Percentiles rank a stretch among this genome's conserved stretches.
Conservation (phyloP, 2,113 vertebrate species). For the Ceratotherium simum region DNA sequence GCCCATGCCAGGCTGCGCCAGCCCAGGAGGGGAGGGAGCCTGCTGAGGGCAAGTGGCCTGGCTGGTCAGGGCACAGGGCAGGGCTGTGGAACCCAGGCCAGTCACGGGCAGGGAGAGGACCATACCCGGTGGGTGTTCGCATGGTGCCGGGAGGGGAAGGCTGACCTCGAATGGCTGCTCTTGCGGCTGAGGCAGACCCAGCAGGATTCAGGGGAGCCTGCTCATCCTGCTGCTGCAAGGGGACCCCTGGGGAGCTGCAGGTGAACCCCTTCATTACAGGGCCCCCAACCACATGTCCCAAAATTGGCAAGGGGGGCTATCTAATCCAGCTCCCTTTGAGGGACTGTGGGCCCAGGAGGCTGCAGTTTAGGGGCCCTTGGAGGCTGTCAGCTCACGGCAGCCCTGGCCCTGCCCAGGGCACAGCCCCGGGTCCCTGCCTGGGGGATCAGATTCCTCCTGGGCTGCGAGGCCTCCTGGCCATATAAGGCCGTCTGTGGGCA, state of each 20-base stretch:
- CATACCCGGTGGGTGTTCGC: not conserved
- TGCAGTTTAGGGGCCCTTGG: not conserved
- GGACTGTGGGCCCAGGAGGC: not conserved
- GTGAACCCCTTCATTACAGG: not conserved
- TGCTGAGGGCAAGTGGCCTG: not conserved
- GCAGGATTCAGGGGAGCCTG: no score
- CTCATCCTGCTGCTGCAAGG: fast-evolving
- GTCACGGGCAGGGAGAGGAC: not conserved
- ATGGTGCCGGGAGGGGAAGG: fast-evolving
- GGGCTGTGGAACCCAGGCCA: not conserved
- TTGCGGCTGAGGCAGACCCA: not conserved
- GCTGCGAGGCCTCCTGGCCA: constrained; percentile 70
- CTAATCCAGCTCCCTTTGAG: not conserved
- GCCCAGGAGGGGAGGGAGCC: not conserved
- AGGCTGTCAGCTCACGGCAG: not conserved
- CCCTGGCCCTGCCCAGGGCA: no score
- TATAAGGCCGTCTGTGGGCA: constrained; percentile 80
- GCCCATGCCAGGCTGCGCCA: not conserved
- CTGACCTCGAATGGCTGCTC: fast-evolving
- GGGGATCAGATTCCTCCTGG: constrained; percentile 59
- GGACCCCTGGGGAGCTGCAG: not conserved
- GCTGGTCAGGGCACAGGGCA: not conserved
- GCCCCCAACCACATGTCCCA: not conserved
- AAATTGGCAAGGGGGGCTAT: fast-evolving
- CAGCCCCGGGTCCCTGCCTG: not conserved